A percentile compares a stretch with the other conserved stretches of the same genome.
phyloP scores from a whole-genome alignment of 2,888 invertebrate species.

The Nemotelus pantherinus region DNA sequence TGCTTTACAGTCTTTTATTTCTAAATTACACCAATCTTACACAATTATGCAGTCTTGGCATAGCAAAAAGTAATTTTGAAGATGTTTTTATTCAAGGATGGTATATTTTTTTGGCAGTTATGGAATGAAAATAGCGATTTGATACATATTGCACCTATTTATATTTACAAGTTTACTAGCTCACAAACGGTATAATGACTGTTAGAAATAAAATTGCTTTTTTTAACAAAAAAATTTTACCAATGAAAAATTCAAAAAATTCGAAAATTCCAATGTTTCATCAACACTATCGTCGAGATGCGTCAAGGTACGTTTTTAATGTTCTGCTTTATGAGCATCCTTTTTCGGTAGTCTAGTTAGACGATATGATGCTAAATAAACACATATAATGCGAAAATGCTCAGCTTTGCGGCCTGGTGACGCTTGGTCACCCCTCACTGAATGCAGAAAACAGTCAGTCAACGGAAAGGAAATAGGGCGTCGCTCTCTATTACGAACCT shows the following conservation, averaged over 20 bases:
- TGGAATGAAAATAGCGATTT: too few relatives aligned
- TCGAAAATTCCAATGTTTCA: not conserved
- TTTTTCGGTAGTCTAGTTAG: conserved; percentile 25
- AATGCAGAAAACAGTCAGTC: not conserved
- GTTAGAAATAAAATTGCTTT: not conserved
- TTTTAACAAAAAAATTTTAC: not conserved
- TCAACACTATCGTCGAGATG: not conserved
- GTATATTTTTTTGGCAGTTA: too few relatives aligned
- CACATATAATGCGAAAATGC: conserved; percentile 25
- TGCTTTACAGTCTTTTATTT: too few relatives aligned
- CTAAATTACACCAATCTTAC: too few relatives aligned
- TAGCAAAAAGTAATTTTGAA: too few relatives aligned
- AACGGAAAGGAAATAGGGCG: conserved; percentile 25
- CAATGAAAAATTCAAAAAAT: not conserved
- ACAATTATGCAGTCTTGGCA: too few relatives aligned
- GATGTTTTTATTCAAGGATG: too few relatives aligned
- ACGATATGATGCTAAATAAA: conserved; percentile 15
- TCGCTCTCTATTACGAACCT: conserved; percentile 48
- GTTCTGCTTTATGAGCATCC: conserved; percentile 48
- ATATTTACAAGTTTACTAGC: too few relatives aligned
- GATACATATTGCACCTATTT: too few relatives aligned
- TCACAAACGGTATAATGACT: not conserved
- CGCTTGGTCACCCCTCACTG: conserved; percentile 24
- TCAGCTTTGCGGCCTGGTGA: conserved; percentile 4
- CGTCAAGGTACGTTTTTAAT: conserved; percentile 45